phyloP scores from a whole-genome alignment of 2,888 invertebrate species.

The Conomelus anceps region DNA sequence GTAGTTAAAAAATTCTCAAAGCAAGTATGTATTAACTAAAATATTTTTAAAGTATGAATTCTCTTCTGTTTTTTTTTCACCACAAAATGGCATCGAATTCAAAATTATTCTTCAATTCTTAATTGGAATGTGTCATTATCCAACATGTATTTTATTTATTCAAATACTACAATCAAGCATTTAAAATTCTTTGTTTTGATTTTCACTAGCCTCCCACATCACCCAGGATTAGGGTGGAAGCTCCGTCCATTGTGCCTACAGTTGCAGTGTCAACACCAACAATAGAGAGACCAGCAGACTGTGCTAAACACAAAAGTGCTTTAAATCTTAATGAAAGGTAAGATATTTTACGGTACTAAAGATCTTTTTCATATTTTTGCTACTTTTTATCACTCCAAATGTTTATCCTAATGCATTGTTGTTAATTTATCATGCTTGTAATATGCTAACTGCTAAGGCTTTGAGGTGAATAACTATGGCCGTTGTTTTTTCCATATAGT shows the following conservation, averaged over 20 bases:
- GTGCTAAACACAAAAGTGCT: conserved; percentile 15
- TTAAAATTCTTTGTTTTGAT: neutral
- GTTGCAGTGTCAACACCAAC: conserved; percentile 30
- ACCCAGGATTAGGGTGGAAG: conserved; percentile 25
- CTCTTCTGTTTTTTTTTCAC: too few relatives aligned
- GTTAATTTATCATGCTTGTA: too few relatives aligned
- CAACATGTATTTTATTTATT: neutral
- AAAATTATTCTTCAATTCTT: too few relatives aligned
- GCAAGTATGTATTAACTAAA: too few relatives aligned
- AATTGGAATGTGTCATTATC: neutral
- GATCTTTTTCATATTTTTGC: too few relatives aligned
- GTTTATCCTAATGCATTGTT: neutral
- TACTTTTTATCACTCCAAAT: too few relatives aligned
- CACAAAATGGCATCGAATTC: too few relatives aligned
- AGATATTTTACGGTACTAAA: neutral
- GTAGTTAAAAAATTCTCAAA: too few relatives aligned
- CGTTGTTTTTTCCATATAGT: too few relatives aligned
- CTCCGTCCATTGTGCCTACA: conserved; percentile 26
- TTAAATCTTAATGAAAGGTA: conserved; percentile 14
- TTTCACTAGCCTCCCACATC: conserved; percentile 22
- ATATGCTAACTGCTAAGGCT: too few relatives aligned
- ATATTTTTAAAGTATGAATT: too few relatives aligned
- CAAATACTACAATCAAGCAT: neutral
- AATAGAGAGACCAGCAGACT: conserved; percentile 25
- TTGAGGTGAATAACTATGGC: too few relatives aligned